Evolutionary conservation across 2,113 vertebrate species (phyloP).

Genomic region (Jaculus jaculus): DNA sequence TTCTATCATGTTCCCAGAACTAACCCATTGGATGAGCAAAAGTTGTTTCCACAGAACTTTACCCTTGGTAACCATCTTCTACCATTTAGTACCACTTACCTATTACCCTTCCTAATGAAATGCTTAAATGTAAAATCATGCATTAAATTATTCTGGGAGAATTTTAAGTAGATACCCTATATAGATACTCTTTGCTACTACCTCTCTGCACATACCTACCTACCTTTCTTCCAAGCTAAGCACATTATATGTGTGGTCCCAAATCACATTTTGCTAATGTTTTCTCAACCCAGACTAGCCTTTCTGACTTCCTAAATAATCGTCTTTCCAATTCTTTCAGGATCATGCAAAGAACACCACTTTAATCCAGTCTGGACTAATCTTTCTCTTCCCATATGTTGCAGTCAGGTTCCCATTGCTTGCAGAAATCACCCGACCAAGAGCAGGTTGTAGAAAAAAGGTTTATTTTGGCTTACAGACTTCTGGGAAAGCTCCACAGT

Average conservation of each 20-base stretch:
- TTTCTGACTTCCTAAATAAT: background rate
- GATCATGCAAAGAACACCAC: background rate
- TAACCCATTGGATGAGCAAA: background rate
- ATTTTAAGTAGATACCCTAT: background rate
- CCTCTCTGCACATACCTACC: background rate
- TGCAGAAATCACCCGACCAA: too few relatives aligned
- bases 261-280: background rate
- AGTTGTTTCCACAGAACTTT: background rate
- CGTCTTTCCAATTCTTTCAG: conserved; percentile 9
- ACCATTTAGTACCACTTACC: background rate
- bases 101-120: background rate
- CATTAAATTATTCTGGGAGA: background rate
- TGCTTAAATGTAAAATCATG: background rate
- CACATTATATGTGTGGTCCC: background rate
- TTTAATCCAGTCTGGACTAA: background rate
- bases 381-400: background rate
- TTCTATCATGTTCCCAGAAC: background rate
- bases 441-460: too few relatives aligned
- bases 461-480: too few relatives aligned
- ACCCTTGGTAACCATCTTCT: background rate
- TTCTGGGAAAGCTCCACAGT: too few relatives aligned
- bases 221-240: background rate
- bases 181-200: background rate
- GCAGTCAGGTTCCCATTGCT: too few relatives aligned
- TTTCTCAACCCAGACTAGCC: background rate